Evolutionary conservation across 1,140 invertebrate species (phyloP).

Genomic region (Chelonus insularis): DNA sequence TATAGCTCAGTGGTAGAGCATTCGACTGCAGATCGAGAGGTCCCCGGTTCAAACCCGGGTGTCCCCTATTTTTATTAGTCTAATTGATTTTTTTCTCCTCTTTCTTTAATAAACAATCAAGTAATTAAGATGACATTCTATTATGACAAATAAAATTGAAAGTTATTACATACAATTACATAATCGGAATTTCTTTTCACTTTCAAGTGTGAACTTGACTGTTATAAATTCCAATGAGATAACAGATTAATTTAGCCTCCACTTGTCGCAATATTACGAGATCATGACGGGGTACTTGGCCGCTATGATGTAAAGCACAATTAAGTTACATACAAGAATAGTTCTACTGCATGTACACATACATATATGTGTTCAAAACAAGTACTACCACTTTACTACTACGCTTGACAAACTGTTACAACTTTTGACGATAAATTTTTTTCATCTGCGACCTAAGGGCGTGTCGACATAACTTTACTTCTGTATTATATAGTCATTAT

Average conservation of each 20-base stretch:
- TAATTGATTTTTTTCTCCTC: conserved; percentile 32
- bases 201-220: neutral
- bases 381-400: too few relatives aligned
- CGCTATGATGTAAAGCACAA: neutral
- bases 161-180: neutral
- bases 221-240: neutral
- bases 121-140: neutral
- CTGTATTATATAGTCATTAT: too few relatives aligned
- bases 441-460: too few relatives aligned
- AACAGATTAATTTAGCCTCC: neutral
- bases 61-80: too few relatives aligned
- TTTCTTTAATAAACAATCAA: neutral
- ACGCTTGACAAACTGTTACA: too few relatives aligned
- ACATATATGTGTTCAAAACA: too few relatives aligned
- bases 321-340: neutral
- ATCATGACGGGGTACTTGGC: conserved; percentile 10
- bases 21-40: too few relatives aligned
- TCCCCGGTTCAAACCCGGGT: too few relatives aligned
- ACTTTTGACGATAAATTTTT: too few relatives aligned
- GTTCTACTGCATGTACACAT: neutral
- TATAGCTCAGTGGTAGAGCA: conserved; percentile 90
- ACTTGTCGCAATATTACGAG: neutral
- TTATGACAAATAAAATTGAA: neutral
- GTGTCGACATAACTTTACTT: too few relatives aligned
- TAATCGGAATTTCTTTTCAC: neutral